Conservation (phyloP, 2,113 vertebrate species). For the Bos indicus region DNA sequence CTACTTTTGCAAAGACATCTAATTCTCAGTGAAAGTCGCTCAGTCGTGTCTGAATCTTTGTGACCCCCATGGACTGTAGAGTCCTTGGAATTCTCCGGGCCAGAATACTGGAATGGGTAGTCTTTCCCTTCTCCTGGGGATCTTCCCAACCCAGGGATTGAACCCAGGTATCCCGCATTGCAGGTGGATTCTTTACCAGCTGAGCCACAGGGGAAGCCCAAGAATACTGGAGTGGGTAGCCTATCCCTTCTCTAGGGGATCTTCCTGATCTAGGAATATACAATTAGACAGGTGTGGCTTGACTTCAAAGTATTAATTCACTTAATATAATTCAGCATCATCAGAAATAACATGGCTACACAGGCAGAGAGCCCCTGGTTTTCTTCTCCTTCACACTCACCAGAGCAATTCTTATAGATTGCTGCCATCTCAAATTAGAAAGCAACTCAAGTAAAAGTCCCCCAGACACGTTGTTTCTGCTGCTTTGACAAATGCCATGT, state of each 20-base stretch:
- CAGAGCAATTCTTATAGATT: neutral
- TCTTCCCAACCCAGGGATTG: neutral
- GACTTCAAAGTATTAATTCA: neutral
- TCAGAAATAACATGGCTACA: neutral
- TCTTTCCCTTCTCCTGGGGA: neutral
- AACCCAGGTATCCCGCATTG: neutral
- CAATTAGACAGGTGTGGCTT: neutral
- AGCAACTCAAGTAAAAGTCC: conserved; percentile 13
- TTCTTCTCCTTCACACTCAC: neutral
- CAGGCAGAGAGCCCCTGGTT: neutral
- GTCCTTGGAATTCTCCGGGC: neutral
- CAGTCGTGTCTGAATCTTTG: neutral
- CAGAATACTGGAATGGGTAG: neutral
- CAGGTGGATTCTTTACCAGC: neutral
- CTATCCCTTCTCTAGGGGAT: neutral
- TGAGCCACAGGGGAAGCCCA: neutral
- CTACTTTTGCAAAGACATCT: neutral
- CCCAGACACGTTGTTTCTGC: conserved; percentile 21
- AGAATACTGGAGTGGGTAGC: neutral
- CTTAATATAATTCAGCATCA: neutral
- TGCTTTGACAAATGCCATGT: conserved; percentile 32
- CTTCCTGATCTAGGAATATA: neutral
- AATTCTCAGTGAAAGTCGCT: neutral
- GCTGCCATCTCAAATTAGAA: conserved; percentile 42
- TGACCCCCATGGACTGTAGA: neutral